Evolutionary conservation across 2,888 invertebrate species (phyloP), one percentile per base, ranked within the genome.

Genomic region (Beris chalybata): DNA sequence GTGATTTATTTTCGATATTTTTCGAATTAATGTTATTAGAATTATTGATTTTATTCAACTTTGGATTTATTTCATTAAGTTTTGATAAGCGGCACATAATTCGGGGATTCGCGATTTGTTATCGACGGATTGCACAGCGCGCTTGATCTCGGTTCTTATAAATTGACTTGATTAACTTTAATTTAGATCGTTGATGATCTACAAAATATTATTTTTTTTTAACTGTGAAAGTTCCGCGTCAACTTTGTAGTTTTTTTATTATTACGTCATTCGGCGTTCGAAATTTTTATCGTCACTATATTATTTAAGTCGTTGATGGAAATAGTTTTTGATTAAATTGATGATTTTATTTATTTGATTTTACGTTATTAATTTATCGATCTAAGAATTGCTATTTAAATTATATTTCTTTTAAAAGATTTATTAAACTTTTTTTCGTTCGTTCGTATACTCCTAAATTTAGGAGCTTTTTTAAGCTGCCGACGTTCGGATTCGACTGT

Each of bases 401-500:
- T 45, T 45, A n/a, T 4, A 57, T 29, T 57, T 57, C n/a, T 44
- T 57, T 57, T 29, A 47, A n/a, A 31, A 54, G 31, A 13, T 52
- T 38, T 38, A 22, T 30, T 48, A 48, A 44, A 45, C 15, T 31
- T 38, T 38, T 48, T 59, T 69, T 69, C 69, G 69, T 69, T 69
- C 69, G 69, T 69, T 69, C 69, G 69, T 61, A 52, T 50, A 63
- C 69, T 47, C 53, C 65, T 53, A 44, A 38, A 52, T 38, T 22
- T 50, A 32, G 61, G 38, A 61, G 61, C 61, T 61, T 57, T 61
- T 64, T 66, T 15, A 38, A 56, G 22, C 78, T 76, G 76, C 80
- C 79, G 79, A 79, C 78, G 79, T 77, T 80, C 80, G 80, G 76
- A 76, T 79, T 80, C 80, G 80, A 74, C 73, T 74, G 71, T 6